These are phyloP conservation scores for Peromyscus attwateri DNA, from an alignment of 2,797 vertebrate genomes.

Conservation along the genomic window DNA sequence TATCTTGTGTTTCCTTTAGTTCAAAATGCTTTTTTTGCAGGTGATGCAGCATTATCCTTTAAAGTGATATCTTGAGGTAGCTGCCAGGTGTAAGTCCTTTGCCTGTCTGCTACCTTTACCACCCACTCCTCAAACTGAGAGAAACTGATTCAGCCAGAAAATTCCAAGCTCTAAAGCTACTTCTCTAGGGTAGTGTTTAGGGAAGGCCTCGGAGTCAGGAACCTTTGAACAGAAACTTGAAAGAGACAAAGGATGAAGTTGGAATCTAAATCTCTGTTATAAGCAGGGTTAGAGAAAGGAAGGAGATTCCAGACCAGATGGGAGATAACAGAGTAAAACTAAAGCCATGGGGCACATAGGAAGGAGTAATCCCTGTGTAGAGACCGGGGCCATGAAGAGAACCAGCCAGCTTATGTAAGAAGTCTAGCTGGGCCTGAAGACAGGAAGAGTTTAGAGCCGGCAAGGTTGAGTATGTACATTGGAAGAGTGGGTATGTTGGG, in stretches of 20 bases:
- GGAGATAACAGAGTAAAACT: neutral
- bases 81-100: neutral
- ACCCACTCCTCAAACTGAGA: neutral
- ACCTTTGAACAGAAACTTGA: neutral
- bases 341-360: neutral
- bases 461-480: fast-evolving
- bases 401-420: neutral
- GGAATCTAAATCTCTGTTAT: neutral
- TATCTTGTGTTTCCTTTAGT: no score
- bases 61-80: neutral
- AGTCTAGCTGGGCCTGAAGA: neutral
- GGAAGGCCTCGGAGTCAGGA: no score
- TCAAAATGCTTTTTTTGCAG: no score
- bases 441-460: neutral
- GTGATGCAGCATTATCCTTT: no score
- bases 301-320: neutral
- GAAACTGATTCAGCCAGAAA: slow-evolving; percentile 66
- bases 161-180: slow-evolving; percentile 67
- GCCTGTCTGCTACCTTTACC: neutral
- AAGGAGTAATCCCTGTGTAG: neutral
- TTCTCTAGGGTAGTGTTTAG: neutral
- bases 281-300: no score
- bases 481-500: neutral
- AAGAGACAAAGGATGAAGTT: slow-evolving; percentile 6
- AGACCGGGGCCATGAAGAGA: no score